Percentiles rank a stretch among this genome's conserved stretches.
Evolutionary conservation across 2,888 invertebrate genomes (phyloP).

Genomic region (Thymelicus sylvestris): DNA sequence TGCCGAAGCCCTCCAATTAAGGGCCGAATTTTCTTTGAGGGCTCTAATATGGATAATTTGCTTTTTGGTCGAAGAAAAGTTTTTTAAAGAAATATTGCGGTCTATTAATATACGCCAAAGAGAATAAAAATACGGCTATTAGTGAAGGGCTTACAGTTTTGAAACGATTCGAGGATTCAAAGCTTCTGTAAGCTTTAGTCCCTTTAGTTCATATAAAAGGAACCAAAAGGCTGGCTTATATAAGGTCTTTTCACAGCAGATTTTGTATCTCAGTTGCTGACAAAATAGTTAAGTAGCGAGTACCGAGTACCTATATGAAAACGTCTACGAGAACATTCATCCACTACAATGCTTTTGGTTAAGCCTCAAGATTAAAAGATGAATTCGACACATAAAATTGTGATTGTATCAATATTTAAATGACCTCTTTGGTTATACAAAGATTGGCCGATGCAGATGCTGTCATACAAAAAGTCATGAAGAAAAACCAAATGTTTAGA

Average conservation of each 20-base stretch:
- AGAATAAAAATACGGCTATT: slow-evolving; percentile 26
- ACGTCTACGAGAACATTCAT: too few species aligned
- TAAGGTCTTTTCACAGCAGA: neutral
- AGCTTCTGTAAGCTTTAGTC: neutral
- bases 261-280: too few species aligned
- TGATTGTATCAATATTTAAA: too few species aligned
- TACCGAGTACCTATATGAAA: too few species aligned
- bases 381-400: too few species aligned
- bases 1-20: slow-evolving; percentile 39
- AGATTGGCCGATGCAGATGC: too few species aligned
- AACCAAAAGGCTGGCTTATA: neutral
- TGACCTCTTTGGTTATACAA: too few species aligned
- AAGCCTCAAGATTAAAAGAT: too few species aligned
- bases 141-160: slow-evolving; percentile 5
- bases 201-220: neutral
- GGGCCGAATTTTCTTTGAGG: slow-evolving; percentile 33
- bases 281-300: too few species aligned
- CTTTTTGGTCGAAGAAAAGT: slow-evolving; percentile 25
- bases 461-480: too few species aligned
- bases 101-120: slow-evolving; percentile 23
- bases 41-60: slow-evolving; percentile 37
- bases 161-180: slow-evolving; percentile 11
- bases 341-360: too few species aligned
- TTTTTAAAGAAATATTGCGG: slow-evolving; percentile 15
- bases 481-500: too few species aligned